Evolutionary conservation across 2,797 vertebrate genomes (phyloP).

Genomic region (Ambastaia sidthimunki): DNA sequence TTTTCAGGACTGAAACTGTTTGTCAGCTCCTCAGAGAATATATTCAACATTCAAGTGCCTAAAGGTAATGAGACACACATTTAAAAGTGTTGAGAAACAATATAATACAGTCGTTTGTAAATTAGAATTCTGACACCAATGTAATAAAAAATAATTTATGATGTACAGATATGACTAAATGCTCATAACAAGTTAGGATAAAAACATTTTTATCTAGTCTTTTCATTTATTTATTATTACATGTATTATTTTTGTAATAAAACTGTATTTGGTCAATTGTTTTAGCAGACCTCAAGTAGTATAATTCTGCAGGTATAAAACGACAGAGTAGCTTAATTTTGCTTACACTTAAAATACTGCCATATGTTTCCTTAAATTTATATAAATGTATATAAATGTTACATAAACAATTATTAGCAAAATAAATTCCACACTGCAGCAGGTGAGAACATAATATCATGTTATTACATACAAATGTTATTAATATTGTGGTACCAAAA

Average conservation of each 20-base stretch:
- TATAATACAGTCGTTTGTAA: neutral
- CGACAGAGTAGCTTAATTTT: no score
- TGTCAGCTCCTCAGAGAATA: neutral
- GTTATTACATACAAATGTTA: no score
- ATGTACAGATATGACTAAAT: neutral
- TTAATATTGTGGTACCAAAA: neutral
- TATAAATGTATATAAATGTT: no score
- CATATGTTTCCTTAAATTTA: no score
- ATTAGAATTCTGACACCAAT: neutral
- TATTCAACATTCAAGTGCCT: neutral
- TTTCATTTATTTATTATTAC: no score
- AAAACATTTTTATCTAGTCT: neutral
- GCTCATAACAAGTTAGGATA: neutral
- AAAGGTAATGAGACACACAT: conserved; percentile 12
- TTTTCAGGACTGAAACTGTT: conserved; percentile 17
- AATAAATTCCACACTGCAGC: no score
- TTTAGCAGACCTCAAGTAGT: no score
- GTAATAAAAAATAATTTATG: neutral
- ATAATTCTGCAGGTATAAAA: neutral
- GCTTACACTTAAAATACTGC: no score
- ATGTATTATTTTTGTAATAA: neutral
- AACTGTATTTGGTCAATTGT: neutral
- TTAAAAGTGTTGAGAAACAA: neutral
- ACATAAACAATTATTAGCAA: no score
- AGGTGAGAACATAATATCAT: no score